phyloP scores from a whole-genome alignment of 2,113 vertebrate genomes.

The Leucosticte australis region DNA sequence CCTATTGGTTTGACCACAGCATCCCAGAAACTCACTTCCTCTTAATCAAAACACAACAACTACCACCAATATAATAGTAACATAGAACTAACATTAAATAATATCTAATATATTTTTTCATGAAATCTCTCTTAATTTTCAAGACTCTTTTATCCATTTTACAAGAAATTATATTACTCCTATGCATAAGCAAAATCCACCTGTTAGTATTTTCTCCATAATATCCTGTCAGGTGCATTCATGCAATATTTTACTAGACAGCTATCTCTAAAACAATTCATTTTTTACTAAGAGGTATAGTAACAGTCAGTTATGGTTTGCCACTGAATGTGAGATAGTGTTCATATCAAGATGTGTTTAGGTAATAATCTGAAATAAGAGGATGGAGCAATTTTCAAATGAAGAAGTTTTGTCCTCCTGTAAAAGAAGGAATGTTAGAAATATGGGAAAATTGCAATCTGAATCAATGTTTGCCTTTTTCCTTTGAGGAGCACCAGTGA shows the following conservation, averaged over 20 bases:
- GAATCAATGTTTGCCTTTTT: neutral
- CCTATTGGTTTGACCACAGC: no score
- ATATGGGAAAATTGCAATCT: neutral
- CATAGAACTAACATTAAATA: neutral
- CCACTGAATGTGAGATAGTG: neutral
- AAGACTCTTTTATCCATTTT: neutral
- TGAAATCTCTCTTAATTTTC: neutral
- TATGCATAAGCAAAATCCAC: neutral
- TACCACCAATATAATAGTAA: neutral
- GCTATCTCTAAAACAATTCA: neutral
- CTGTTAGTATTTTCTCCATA: neutral
- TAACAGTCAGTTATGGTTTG: neutral
- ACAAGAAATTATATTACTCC: neutral
- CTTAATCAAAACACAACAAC: no score
- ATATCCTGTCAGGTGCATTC: neutral
- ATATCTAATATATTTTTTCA: neutral
- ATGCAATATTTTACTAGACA: neutral
- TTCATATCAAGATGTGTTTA: neutral
- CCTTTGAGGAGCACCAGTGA: neutral
- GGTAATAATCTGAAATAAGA: neutral
- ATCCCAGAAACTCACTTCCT: no score
- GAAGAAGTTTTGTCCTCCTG: neutral
- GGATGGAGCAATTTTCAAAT: neutral
- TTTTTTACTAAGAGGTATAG: neutral
- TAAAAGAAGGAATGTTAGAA: neutral